phyloP scores from a whole-genome alignment of 92 coral and sea anemone genomes.

The Parazoanthus atlanticus region DNA sequence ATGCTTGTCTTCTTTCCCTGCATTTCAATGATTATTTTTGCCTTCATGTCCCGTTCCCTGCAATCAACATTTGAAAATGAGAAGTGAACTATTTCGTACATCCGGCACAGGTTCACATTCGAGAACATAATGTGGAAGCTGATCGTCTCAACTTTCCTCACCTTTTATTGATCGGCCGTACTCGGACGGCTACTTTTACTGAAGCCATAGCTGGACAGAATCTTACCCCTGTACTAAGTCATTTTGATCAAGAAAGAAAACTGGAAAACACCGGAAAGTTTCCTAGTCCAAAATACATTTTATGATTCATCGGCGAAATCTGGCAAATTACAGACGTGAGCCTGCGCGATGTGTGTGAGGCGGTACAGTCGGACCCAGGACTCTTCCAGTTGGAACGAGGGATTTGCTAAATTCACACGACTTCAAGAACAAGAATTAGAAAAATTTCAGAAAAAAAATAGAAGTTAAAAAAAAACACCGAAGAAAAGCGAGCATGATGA shows the following conservation, averaged over 20 bases:
- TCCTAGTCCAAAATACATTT: conserved; percentile 8
- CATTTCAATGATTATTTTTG: conserved; percentile 94
- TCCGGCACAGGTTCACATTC: conserved; percentile 3
- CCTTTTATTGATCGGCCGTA: conserved; percentile 97
- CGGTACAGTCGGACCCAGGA: conserved; percentile 37
- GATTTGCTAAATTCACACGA: too few relatives aligned
- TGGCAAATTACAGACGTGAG: conserved; percentile 25
- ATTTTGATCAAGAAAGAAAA: conserved; percentile 43
- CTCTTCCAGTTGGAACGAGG: not conserved
- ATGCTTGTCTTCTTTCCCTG: conserved; percentile 94
- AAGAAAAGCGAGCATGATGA: too few relatives aligned
- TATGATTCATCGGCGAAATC: conserved; percentile 35
- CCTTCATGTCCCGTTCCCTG: conserved; percentile 96
- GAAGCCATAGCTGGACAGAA: conserved; percentile 81
- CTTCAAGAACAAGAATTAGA: too few relatives aligned
- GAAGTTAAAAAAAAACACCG: too few relatives aligned
- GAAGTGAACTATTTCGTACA: not conserved
- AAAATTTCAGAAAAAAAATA: too few relatives aligned
- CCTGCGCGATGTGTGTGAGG: conserved; percentile 47
- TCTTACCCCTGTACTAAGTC: conserved; percentile 54
- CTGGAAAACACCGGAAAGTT: conserved; percentile 16
- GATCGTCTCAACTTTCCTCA: conserved; percentile 49
- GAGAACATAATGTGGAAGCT: conserved; percentile 18
- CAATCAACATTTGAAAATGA: conserved; percentile 2
- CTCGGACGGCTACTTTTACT: conserved; percentile 99